phyloP scores from a whole-genome alignment of 2,113 vertebrate genomes.

The Microtus richardsoni region DNA sequence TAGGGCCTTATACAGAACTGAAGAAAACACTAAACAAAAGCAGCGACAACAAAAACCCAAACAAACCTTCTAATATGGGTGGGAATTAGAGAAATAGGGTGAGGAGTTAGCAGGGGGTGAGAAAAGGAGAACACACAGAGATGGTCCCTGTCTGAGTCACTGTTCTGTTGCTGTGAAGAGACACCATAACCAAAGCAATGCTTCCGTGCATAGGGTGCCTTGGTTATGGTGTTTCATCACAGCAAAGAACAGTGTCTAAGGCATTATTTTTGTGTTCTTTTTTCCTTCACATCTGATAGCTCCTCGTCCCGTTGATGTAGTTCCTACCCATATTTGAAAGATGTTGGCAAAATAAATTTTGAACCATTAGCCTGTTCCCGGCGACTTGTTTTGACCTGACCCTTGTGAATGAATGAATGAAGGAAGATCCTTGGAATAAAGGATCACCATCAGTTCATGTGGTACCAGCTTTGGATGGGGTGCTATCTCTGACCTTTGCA shows the following conservation, averaged over 20 bases:
- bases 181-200: not conserved
- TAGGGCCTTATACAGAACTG: not conserved
- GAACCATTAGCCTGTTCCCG: not conserved
- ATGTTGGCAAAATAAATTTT: not conserved
- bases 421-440: slow-evolving; percentile 27
- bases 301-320: not conserved
- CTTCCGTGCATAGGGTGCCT: not conserved
- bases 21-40: not conserved
- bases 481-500: not conserved
- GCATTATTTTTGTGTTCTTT: not conserved
- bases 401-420: slow-evolving; percentile 17
- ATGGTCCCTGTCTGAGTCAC: not conserved
- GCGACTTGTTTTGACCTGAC: not conserved
- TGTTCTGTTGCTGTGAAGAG: not conserved
- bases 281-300: not conserved
- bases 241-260: not conserved
- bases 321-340: not conserved
- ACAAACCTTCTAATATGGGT: not conserved
- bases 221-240: not conserved
- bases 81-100: not conserved
- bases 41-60: not conserved
- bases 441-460: not conserved
- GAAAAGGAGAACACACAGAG: not conserved
- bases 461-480: not conserved
- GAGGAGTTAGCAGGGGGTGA: not conserved